Base-by-base conservation (phyloP, 2,888 invertebrate genomes). In the Caenorhabditis sp. region DNA sequence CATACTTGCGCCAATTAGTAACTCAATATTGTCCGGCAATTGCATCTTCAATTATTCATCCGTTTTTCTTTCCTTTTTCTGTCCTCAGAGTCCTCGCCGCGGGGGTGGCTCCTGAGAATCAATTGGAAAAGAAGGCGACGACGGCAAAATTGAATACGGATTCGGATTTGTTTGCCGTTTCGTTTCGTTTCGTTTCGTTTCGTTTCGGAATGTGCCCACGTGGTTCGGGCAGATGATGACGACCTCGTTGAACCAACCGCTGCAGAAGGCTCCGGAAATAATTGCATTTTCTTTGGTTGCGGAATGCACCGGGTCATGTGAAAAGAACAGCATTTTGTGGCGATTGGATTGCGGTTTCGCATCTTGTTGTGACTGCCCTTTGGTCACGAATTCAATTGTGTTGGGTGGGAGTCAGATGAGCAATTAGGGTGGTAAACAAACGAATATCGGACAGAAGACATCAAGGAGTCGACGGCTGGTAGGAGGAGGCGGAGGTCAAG, bases 11-110 rank as follows among this genome's bases (percentile, higher is more conserved):
- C 74, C 74, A 74, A 74, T 74, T 74, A 74, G 74, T 74, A 74
- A 74, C 74, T 56, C 74, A 74, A 74, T 74, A 74, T 74, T 74
- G 74, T 66, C 74, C 74, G 53, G 43, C 55, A 63, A 68, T 68
- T 68, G 68, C 41, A 56, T 68, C 68, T 30, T 68, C 45, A 68
- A 68, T 68, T 41, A 68, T 68, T 68, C 37, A 68, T 52, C 35
- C 41, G 24, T 35, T 35, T 13, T 13, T 45, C 45, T 2, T 20
- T 45, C 45, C 4, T 22, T 20, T 45, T 22, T 20, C 5, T 8
- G 2, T 15, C 17, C 41, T 15, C 41, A 2, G 41, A 41, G 41
- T 41, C 15, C 41, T 41, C 15, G 41, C 41, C 15, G 41, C 15
- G 41, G 41, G 2, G 41, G 41, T 7, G 39, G 17, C 6, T 41